Evolutionary conservation across 92 coral and sea anemone species (phyloP), one percentile per base, ranked within the genome.

Genomic region (Meandrina meandrites): DNA sequence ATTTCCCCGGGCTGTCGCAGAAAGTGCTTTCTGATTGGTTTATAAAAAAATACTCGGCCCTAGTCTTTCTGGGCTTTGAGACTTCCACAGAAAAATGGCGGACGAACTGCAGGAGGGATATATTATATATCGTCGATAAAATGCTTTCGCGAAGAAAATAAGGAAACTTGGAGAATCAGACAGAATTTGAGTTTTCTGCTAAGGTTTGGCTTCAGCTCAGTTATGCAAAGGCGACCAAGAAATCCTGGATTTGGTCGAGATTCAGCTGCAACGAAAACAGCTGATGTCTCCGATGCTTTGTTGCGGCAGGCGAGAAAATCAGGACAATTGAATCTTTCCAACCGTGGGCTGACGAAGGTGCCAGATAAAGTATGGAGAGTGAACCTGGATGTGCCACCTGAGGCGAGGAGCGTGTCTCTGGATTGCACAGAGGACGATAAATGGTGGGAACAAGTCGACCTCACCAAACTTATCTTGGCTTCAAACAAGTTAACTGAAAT

Each of bases 401-500:
- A 97, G 80, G 94, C 95, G 31, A 95, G 76, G 66, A 93, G 81
- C 86, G 96, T 93, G 15, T 97, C 98, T 0, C 88, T 97, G 62
- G 98, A 97, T 72, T 78, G 88, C 66, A 77, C 92, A 24, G 98
- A 97, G 30, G 98, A 93, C 8, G 91, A 94, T 31, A 95, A 98
- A 95, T 97, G 99, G 99, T 97, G 99, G 99, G 99, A 97, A 34
- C 96, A 93, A 68, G 92, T 89, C 16, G 98, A 97, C 22, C 84
- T 97, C 40, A 96, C 90, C 31, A 97, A 97, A 74, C 84, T 97
- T 2, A 95, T 97, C 28, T 58, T 97, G 66, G 99, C 99, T 21
- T 95, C 99, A 0, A 97, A 97, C 86, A 83, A 88, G 67, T 80
- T 97, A 36, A 95, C 94, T 16, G 84, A 86, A 42, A 89, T 97